Percentiles rank a stretch among this genome's conserved stretches.
Conservation (phyloP, 1,140 invertebrate species). For the Calephelis nemesis region DNA sequence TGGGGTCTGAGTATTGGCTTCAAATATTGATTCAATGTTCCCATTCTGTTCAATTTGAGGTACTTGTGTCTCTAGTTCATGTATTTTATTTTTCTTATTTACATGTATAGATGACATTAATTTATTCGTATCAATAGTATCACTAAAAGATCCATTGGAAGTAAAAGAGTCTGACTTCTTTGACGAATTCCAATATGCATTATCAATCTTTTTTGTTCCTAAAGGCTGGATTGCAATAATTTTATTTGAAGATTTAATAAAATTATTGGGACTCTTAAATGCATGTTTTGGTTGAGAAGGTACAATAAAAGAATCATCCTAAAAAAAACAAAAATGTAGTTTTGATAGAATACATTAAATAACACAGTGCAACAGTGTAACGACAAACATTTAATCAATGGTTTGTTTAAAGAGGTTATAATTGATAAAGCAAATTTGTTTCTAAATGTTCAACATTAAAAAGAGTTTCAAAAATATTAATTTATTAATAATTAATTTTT, state of each 20-base stretch:
- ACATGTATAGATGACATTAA: not conserved
- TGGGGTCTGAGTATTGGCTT: slow-evolving; percentile 41
- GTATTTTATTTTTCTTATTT: slow-evolving; percentile 36
- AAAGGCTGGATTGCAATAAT: slow-evolving; percentile 45
- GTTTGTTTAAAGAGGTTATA: too few species aligned
- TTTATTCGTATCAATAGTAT: slow-evolving; percentile 28
- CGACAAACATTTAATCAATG: too few species aligned
- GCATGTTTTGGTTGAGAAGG: slow-evolving; percentile 46
- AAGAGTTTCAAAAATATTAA: too few species aligned
- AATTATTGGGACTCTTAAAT: slow-evolving; percentile 43
- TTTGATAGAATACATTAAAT: too few species aligned
- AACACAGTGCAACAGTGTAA: too few species aligned
- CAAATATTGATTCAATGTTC: slow-evolving; percentile 26
- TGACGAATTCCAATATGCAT: slow-evolving; percentile 52
- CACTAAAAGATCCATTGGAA: slow-evolving; percentile 16
- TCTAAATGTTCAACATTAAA: too few species aligned
- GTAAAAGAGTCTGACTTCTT: slow-evolving; percentile 55
- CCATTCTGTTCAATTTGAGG: slow-evolving; percentile 21
- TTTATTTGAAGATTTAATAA: slow-evolving; percentile 48
- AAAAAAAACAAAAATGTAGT: slow-evolving; percentile 30
- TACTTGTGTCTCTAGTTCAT: slow-evolving; percentile 51
- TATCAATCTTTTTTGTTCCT: slow-evolving; percentile 55
- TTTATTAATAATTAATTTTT: too few species aligned
- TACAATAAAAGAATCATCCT: slow-evolving; percentile 64
- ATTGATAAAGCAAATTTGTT: too few species aligned